Evolutionary conservation across 1,140 invertebrate species (phyloP), one percentile per base, ranked within the genome.

Genomic region (Bemisia tabaci): DNA sequence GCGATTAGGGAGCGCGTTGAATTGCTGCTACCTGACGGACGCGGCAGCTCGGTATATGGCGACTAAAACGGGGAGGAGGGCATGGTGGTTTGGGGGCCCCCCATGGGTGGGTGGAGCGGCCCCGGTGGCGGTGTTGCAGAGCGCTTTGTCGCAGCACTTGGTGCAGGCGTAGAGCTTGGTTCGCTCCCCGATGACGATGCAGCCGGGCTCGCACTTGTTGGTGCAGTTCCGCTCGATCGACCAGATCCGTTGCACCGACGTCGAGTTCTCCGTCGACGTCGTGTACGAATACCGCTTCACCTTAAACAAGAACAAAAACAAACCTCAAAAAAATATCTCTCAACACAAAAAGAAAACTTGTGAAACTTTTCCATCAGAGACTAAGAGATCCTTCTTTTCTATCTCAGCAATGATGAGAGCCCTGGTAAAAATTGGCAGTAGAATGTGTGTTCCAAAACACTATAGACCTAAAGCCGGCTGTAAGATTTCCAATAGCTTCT

Each of bases 161-260:
- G 88, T 91, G 73, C 90, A 92, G 1, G 89, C 87, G 73, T 90
- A 89, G 0, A 94, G 76, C 73, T 93, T 92, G 0, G 89, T 92
- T 25, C 91, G 77, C 75, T 94, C 91, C 0, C 78, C 90, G 67
- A 92, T 91, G 9, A 92, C 82, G 68, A 92, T 91, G 76, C 90
- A 93, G 12, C 90, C 90, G 0, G 89, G 82, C 69, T 92, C 89
- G 74, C 91, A 94, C 73, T 85, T 85, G 65, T 84, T 85, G 0
- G 87, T 85, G 72, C 91, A 94, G 70, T 89, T 88, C 1, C 91
- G 79, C 75, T 92, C 88, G 39, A 92, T 71, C 0, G 88, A 85
- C 89, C 90, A 93, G 77, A 91, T 83, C 74, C 85, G 87, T 1
- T 85, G 82, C 1, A 79, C 80, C 0, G 85, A 87, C 0, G 89